phyloP scores from a whole-genome alignment of 92 coral and sea anemone genomes.

The Virgularia gustaviana region DNA sequence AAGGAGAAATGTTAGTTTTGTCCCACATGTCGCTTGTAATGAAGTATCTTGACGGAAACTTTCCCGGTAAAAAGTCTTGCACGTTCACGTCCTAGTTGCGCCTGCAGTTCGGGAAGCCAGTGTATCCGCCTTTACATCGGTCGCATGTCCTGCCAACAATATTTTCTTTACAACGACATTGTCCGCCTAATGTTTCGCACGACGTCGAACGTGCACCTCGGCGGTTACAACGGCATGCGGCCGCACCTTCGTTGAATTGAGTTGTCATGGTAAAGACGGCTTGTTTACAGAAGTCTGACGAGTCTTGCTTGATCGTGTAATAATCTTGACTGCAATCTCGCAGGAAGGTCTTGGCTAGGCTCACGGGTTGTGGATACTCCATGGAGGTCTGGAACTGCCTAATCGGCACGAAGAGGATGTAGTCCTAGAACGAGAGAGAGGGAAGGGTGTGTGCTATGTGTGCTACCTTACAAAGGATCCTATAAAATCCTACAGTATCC shows the following conservation, averaged over 20 bases:
- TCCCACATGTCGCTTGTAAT: too few species aligned
- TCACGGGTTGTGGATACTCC: conserved; percentile 72
- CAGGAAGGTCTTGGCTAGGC: conserved; percentile 63
- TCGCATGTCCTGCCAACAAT: conserved; percentile 91
- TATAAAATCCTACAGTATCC: too few species aligned
- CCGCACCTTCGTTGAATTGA: conserved; percentile 64
- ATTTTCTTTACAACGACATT: conserved; percentile 72
- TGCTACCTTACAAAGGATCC: too few species aligned
- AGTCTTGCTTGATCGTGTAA: conserved; percentile 64
- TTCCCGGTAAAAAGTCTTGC: background rate
- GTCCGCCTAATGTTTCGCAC: conserved; percentile 89
- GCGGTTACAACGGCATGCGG: conserved; percentile 71
- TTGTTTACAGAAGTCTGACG: conserved; percentile 66
- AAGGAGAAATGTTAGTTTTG: background rate
- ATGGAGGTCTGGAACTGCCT: conserved; percentile 63
- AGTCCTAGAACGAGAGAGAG: conserved; percentile 58
- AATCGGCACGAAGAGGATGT: conserved; percentile 68
- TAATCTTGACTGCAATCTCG: conserved; percentile 64
- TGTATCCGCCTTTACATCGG: conserved; percentile 77
- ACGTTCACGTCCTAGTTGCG: conserved; percentile 4
- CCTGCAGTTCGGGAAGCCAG: conserved; percentile 71
- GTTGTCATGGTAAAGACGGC: conserved; percentile 76
- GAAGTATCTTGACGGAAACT: background rate
- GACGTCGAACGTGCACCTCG: conserved; percentile 60
- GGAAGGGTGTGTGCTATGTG: background rate